phyloP scores from a whole-genome alignment of 2,113 vertebrate genomes.

The Cyphomyrus plagiostoma region DNA sequence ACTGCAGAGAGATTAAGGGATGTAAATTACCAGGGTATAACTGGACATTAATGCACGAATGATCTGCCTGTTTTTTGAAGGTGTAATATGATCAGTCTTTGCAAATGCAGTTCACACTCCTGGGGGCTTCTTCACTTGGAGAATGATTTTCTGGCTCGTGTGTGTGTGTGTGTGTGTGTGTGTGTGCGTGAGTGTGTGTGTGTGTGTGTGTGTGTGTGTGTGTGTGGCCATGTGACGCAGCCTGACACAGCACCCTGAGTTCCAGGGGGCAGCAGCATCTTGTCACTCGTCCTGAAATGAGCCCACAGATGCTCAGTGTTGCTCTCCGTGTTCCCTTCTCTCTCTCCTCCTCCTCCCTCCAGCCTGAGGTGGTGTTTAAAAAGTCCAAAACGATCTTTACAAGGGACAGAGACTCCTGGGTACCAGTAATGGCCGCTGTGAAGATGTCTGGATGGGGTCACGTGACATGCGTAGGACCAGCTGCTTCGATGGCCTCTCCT shows the following conservation, averaged over 20 bases:
- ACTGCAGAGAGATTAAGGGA: not conserved
- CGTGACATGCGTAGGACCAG: not conserved
- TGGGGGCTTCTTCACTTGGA: not conserved
- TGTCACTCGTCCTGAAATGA: not conserved
- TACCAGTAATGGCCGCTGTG: not conserved
- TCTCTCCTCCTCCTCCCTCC: not conserved
- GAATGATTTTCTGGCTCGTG: not conserved
- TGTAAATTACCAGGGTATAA: not conserved
- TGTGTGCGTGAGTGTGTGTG: no score
- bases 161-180: not conserved
- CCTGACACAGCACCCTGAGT: not conserved
- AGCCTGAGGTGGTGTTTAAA: not conserved
- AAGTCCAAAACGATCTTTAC: not conserved
- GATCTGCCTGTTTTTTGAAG: constrained; percentile 4
- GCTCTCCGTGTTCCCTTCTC: not conserved
- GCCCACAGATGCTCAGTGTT: not conserved
- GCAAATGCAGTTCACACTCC: not conserved
- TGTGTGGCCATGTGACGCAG: not conserved
- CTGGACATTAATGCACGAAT: not conserved
- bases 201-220: not conserved
- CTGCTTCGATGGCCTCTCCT: not conserved
- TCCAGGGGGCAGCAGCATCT: not conserved
- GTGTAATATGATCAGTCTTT: not conserved
- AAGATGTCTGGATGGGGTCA: not conserved
- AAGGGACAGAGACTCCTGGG: not conserved